A percentile compares a stretch with the other conserved stretches of the same genome.
Conservation (phyloP, 37 sponge, comb jelly and placozoan genomes). For the Theonella swinhoei region DNA sequence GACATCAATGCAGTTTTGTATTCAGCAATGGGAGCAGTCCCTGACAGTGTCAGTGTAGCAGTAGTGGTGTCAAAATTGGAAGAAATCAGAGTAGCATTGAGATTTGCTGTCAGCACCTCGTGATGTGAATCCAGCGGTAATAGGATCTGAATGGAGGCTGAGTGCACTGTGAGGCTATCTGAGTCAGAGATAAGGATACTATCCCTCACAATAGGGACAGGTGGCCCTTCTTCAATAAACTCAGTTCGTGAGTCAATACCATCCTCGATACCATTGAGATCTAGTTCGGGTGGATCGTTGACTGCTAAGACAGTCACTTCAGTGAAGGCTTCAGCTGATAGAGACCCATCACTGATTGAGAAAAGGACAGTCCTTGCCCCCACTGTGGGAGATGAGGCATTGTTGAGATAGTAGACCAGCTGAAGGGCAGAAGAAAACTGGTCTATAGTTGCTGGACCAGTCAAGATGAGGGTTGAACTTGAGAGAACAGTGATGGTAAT, state of each 20-base stretch:
- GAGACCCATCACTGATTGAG: slow-evolving; percentile 56
- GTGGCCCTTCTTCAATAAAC: slow-evolving; percentile 48
- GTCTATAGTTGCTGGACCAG: slow-evolving; percentile 30
- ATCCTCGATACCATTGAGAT: slow-evolving; percentile 53
- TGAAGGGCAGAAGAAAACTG: slow-evolving; percentile 17
- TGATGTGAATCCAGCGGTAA: slow-evolving; percentile 13
- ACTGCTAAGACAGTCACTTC: slow-evolving; percentile 36
- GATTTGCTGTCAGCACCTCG: slow-evolving; percentile 16
- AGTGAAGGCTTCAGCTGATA: slow-evolving; percentile 17
- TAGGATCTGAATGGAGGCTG: slow-evolving; percentile 14
- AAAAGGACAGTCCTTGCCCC: slow-evolving; percentile 25
- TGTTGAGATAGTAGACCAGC: slow-evolving; percentile 31
- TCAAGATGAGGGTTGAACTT: neutral
- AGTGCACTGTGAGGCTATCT: slow-evolving; percentile 21
- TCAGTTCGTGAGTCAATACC: slow-evolving; percentile 1
- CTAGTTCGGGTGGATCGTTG: slow-evolving; percentile 61
- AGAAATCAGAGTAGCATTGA: neutral
- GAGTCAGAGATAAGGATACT: slow-evolving; percentile 33
- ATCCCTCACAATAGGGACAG: slow-evolving; percentile 9
- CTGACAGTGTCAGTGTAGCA: neutral
- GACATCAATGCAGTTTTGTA: slow-evolving; percentile 32
- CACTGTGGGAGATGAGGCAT: slow-evolving; percentile 52
- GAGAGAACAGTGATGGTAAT: neutral
- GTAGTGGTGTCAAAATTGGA: neutral
- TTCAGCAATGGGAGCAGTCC: neutral